A percentile compares a stretch with the other conserved stretches of the same genome.
Evolutionary conservation across 2,113 vertebrate species (phyloP).

Genomic region (Lichenostomus cassidix): DNA sequence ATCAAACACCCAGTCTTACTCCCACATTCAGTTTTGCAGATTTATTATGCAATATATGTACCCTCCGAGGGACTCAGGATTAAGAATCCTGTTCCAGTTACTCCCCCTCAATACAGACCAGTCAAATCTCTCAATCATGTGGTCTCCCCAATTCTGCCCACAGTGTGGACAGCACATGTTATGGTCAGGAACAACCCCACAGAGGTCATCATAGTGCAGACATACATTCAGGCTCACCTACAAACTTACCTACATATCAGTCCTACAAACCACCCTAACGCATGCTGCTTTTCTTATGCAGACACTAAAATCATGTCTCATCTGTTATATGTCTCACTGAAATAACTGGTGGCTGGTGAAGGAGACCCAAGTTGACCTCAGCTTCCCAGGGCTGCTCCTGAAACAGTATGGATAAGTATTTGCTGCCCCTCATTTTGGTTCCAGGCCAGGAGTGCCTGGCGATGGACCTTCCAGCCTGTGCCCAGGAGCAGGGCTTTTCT

Average conservation of each 20-base stretch:
- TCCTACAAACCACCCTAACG: not conserved
- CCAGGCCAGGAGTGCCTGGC: not conserved
- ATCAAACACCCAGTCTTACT: not conserved
- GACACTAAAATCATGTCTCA: not conserved
- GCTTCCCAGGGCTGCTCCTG: not conserved
- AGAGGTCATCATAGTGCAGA: not conserved
- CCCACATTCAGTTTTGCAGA: not conserved
- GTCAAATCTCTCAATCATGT: accelerated
- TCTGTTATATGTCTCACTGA: not conserved
- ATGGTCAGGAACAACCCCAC: not conserved
- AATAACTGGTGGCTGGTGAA: not conserved
- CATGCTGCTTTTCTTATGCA: not conserved
- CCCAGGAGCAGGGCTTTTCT: not conserved
- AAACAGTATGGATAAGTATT: accelerated
- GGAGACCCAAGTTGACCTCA: not conserved
- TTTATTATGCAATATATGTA: not conserved
- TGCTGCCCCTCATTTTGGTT: not conserved
- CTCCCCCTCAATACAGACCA: not conserved
- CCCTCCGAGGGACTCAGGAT: not conserved
- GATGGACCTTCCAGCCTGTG: not conserved
- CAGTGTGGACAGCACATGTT: not conserved
- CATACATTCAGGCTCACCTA: not conserved
- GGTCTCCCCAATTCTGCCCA: not conserved
- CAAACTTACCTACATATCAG: not conserved
- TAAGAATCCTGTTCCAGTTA: not conserved